These are phyloP conservation scores for Poeciliopsis prolifica DNA, from an alignment of 2,113 vertebrate genomes.

Conservation along the genomic window DNA sequence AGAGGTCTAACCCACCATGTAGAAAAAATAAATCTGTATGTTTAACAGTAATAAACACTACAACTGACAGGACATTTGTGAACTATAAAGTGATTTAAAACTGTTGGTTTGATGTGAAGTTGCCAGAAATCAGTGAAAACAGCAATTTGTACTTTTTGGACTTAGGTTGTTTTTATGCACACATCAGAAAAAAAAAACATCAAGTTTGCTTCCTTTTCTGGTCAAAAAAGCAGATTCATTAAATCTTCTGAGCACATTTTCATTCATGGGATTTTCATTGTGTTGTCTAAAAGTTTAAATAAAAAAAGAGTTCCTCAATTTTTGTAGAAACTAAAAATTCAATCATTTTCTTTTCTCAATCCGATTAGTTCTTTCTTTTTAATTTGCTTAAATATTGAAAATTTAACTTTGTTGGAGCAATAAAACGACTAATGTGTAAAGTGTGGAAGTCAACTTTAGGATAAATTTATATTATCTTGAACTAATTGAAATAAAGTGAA, in stretches of 20 bases:
- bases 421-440: neutral
- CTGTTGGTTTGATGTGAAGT: neutral
- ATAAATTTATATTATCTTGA: neutral
- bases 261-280: neutral
- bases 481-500: conserved; percentile 16
- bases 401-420: neutral
- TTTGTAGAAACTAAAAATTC: neutral
- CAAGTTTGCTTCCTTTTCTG: neutral
- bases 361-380: neutral
- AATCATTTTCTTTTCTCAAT: neutral
- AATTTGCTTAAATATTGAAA: neutral
- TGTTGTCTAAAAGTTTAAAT: neutral
- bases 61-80: too few relatives aligned
- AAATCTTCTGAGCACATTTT: conserved; percentile 1
- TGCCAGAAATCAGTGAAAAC: too few relatives aligned
- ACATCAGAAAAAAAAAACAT: too few relatives aligned
- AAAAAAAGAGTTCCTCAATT: neutral
- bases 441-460: neutral
- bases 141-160: too few relatives aligned
- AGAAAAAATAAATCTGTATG: too few relatives aligned
- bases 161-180: too few relatives aligned
- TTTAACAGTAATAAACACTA: too few relatives aligned
- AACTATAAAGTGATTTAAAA: neutral
- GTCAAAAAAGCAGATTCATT: neutral
- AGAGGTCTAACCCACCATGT: too few relatives aligned